Base-by-base conservation (phyloP, 2,797 vertebrate genomes). In the Muscicapa striata region DNA sequence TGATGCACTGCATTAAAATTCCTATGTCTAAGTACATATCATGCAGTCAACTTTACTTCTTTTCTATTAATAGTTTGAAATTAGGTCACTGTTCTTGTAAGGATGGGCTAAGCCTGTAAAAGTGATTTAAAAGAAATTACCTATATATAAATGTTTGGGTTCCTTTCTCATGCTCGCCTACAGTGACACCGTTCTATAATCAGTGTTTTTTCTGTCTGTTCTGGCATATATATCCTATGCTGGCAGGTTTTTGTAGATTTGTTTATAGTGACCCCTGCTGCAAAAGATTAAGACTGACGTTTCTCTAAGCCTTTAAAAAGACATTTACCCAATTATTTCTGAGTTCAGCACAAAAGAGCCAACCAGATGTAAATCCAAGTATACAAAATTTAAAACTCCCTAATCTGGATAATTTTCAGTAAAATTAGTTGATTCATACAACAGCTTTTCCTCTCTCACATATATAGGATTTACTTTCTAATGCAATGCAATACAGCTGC, bases 21-120 rank as follows among this genome's bases (percentile, higher is more conserved):
- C 85, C 72, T 57, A 9, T 76, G 68, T 84, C 94, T 96, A 80
- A 94, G 92, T 90, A 84, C 49, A 32, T 90, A 76, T 94, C 69
- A 54, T 11, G 40, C 64, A 95, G 90, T 61, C 74, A 93, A 85
- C 79, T 94, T 93, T 72, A 86, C 93, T 94, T 95, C 92, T 94
- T 89, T 94, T 95, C 92, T 94, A 93, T 96, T 94, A 92, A 95
- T 95, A 93, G 93, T 93, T 89, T 86, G 77, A 96, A 96, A 95
- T 90, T 92, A 84, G 89, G 90, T 92, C 93, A 95, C 68, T 26
- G 26, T 70, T 91, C 94, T 85, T 95, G 6, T 67, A 78, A 95
- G 64, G 38, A 78, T 84, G 61, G 76, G 63, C 83, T 82, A 91
- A 91, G 83, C 21, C 77, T 73, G 18, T 78, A 61, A 32, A 72